Conservation (phyloP, 1,140 invertebrate genomes). For the Antheraea mylitta region DNA sequence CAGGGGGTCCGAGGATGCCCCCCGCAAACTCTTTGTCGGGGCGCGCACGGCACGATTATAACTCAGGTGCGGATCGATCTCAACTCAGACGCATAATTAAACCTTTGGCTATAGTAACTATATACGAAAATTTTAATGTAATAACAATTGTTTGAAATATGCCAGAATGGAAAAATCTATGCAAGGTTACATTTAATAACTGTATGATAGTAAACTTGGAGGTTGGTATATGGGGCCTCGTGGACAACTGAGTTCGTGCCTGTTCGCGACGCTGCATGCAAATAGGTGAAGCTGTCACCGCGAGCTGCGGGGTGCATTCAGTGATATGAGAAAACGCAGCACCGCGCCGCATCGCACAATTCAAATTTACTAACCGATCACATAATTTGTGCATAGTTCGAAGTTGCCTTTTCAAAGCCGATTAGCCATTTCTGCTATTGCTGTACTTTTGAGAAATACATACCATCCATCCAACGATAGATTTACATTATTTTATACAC, state of each 20-base stretch:
- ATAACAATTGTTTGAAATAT: too few species aligned
- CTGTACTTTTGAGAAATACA: too few species aligned
- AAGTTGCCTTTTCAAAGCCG: too few species aligned
- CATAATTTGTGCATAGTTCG: too few species aligned
- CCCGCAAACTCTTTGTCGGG: constrained; percentile 2
- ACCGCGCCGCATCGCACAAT: not conserved
- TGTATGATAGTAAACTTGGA: too few species aligned
- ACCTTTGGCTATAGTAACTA: not conserved
- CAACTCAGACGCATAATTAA: too few species aligned
- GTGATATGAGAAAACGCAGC: not conserved
- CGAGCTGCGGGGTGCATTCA: not conserved
- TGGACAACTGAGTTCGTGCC: not conserved
- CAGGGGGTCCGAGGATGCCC: not conserved
- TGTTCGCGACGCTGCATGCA: not conserved
- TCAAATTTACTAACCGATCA: not conserved
- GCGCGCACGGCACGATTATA: constrained; percentile 7
- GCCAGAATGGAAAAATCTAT: too few species aligned
- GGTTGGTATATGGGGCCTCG: not conserved
- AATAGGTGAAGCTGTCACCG: not conserved
- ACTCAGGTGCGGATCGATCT: not conserved
- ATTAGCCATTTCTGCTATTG: too few species aligned
- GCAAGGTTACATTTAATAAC: too few species aligned
- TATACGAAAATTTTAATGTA: too few species aligned
- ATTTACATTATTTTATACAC: too few species aligned
- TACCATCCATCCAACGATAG: too few species aligned